Evolutionary conservation across 2,888 invertebrate genomes (phyloP).

Genomic region (Drosophila engyochracea): DNA sequence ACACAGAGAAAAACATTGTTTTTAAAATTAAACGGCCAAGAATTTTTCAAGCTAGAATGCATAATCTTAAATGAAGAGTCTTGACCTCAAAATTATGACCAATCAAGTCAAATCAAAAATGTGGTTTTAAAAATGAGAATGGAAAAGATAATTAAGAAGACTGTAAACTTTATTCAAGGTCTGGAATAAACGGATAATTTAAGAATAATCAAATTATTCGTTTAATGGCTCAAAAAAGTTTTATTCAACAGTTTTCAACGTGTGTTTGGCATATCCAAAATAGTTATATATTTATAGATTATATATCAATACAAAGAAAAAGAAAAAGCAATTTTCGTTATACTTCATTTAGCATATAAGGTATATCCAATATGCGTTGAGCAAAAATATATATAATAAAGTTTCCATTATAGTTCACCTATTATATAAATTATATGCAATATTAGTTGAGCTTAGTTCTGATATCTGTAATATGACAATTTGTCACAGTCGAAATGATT

Average conservation of each 20-base stretch:
- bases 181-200: background rate
- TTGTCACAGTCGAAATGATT: slow-evolving; percentile 24
- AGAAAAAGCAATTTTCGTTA: background rate
- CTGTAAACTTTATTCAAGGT: background rate
- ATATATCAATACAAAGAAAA: background rate
- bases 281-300: background rate
- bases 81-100: too few relatives aligned
- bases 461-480: slow-evolving; percentile 10
- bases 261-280: background rate
- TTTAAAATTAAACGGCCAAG: background rate
- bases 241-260: background rate
- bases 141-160: background rate
- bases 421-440: background rate
- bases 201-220: background rate
- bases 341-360: background rate
- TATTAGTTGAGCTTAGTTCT: background rate
- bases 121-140: background rate
- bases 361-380: background rate
- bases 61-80: background rate
- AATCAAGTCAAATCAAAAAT: background rate
- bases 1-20: background rate
- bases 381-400: background rate
- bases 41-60: background rate
- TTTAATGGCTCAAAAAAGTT: too few relatives aligned
- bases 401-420: background rate